These are phyloP conservation scores for Ploceus nigricollis DNA, from an alignment of 2,113 vertebrate species.

Conservation along the genomic window DNA sequence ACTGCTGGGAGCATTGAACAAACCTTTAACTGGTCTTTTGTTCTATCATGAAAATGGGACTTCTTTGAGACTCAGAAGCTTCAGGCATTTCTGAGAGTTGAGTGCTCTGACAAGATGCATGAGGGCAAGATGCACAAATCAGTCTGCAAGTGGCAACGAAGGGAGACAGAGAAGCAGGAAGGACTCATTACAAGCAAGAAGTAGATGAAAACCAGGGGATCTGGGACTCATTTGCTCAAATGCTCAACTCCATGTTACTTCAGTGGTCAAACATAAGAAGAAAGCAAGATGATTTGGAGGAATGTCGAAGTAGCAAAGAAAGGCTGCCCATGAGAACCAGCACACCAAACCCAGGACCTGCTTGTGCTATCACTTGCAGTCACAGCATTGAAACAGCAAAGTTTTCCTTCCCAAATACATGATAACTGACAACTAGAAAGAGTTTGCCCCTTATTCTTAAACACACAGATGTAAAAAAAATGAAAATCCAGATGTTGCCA, in stretches of 20 bases:
- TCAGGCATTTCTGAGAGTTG: not conserved
- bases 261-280: not conserved
- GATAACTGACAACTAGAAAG: not conserved
- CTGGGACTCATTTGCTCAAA: not conserved
- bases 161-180: not conserved
- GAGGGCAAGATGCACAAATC: not conserved
- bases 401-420: not conserved
- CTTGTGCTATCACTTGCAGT: not conserved
- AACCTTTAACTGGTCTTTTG: not conserved
- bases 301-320: not conserved
- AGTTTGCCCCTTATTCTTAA: not conserved
- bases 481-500: not conserved
- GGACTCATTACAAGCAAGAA: not conserved
- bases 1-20: not conserved
- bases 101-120: not conserved
- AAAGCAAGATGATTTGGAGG: not conserved
- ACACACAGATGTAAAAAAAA: not conserved
- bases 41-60: not conserved
- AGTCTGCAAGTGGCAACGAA: not conserved
- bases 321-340: not conserved
- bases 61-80: not conserved
- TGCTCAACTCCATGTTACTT: not conserved
- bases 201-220: not conserved
- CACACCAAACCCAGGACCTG: not conserved
- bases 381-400: not conserved